Base-by-base conservation (phyloP, 2,113 vertebrate genomes). In the Gymnarchus niloticus region DNA sequence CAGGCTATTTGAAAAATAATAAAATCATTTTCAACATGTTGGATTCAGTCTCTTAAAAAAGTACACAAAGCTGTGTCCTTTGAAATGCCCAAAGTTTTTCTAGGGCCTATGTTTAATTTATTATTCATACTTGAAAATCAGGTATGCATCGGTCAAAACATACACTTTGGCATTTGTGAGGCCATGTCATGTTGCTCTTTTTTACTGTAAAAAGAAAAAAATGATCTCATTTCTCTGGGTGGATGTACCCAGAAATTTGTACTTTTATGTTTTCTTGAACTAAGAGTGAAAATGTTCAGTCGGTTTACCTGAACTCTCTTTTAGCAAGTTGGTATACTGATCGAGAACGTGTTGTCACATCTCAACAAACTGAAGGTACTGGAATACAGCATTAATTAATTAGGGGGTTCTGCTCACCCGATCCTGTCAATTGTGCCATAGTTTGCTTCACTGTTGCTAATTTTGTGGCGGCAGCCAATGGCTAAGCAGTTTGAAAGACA, bases 81-180 rank as follows among this genome's bases (percentile, higher is more conserved):
- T 19, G 65, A 73, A n/a, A n/a, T n/a, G n/a, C n/a, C n/a, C n/a
- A n/a, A 41, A 37, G 61, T 73, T 41, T 10, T 28, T 73, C 65
- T 19, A 28, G 33, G 33, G 6, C n/a, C 61, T 37, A 6, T 37
- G 28, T 69, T 33, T 73, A 73, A 73, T 81, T 69, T 61, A 69
- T 48, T 84, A 28, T 84, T 84, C 21, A 69, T 84, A 84, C 59
- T 84, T 73, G 83, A 84, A 73, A 48, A 84, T 44, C n/a, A 33
- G 51, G 44, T 69, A 84, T 69, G 82, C 56, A n/a, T 83, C 54
- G 21, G 61, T 28, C 28, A 52, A 84, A 65, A 84, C 46, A 33
- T 84, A 84, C n/a, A 73, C 3, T 84, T 19, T 23, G 46, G n/a
- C 61, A 84, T 84, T 51, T 51, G 44, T 84, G 44, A n/a, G n/a